These are phyloP conservation scores for Eclectus roratus DNA, from an alignment of 2,113 vertebrate species.

Conservation along the genomic window DNA sequence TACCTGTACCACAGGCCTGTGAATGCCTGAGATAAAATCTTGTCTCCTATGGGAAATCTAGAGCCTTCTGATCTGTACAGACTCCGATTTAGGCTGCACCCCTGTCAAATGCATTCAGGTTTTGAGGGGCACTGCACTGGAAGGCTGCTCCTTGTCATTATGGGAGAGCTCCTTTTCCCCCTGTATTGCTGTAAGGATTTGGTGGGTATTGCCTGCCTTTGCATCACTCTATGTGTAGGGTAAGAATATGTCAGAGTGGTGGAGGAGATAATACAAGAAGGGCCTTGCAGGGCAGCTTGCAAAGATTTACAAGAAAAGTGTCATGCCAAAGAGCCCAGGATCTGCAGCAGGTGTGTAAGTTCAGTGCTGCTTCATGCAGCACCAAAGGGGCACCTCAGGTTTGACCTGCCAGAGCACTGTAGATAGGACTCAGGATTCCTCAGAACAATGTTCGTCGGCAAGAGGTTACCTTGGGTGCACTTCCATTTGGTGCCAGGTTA, in stretches of 20 bases:
- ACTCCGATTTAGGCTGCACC: not conserved
- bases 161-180: not conserved
- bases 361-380: not conserved
- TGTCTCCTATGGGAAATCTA: not conserved
- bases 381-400: not conserved
- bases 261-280: not conserved
- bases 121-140: not conserved
- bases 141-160: not conserved
- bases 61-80: not conserved
- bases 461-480: not conserved
- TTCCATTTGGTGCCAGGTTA: not conserved
- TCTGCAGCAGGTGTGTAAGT: not conserved
- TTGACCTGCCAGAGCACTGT: not conserved
- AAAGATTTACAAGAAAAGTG: not conserved
- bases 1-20: not conserved
- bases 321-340: not conserved
- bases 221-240: not conserved
- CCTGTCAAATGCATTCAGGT: not conserved
- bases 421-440: not conserved
- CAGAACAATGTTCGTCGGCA: not conserved
- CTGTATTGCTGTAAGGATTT: not conserved
- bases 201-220: not conserved
- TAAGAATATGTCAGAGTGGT: not conserved
- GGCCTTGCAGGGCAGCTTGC: not conserved
- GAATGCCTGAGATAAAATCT: not conserved